A percentile compares a stretch with the other conserved stretches of the same genome.
These are phyloP conservation scores for Sebastes matsubarae DNA, from an alignment of 2,797 vertebrate genomes.

Conservation along the genomic window DNA sequence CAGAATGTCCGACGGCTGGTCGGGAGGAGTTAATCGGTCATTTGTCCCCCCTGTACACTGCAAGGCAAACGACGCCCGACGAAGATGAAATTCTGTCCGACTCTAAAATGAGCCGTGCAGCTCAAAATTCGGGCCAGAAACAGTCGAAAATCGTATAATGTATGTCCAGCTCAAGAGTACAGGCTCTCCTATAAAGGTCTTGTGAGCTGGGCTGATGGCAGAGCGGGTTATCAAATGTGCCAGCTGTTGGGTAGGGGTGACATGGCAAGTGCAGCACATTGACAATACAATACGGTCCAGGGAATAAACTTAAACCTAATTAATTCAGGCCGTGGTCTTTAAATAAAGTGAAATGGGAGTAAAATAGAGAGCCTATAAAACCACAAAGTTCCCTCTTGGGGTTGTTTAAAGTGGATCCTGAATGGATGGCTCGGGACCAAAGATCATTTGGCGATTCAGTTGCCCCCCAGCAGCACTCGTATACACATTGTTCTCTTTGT, in stretches of 20 bases:
- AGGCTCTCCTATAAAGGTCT: constrained; percentile 20
- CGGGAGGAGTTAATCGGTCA: too few species aligned
- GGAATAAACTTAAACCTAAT: constrained; percentile 22
- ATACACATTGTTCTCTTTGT: constrained; percentile 23
- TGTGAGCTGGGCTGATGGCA: not conserved
- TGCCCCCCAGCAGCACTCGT: constrained; percentile 4
- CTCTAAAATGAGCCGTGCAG: too few species aligned
- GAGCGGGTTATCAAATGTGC: constrained; percentile 2
- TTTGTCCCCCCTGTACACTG: too few species aligned
- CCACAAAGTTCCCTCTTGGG: constrained; percentile 40
- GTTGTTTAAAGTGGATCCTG: constrained; percentile 33
- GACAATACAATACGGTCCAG: not conserved
- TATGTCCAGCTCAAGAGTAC: not conserved
- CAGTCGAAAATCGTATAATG: too few species aligned
- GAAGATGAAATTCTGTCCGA: too few species aligned
- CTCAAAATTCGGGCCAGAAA: too few species aligned
- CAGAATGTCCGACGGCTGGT: too few species aligned
- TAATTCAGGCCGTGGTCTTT: not conserved
- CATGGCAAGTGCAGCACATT: not conserved
- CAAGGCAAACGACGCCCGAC: too few species aligned
- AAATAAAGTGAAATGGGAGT: constrained; percentile 20
- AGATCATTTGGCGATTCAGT: constrained; percentile 36
- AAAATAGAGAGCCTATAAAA: constrained; percentile 24
- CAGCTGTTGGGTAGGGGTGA: constrained; percentile 17
- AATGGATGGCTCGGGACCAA: constrained; percentile 34